These are phyloP conservation scores for Atta cephalotes DNA, from an alignment of 1,140 invertebrate genomes.

Conservation along the genomic window DNA sequence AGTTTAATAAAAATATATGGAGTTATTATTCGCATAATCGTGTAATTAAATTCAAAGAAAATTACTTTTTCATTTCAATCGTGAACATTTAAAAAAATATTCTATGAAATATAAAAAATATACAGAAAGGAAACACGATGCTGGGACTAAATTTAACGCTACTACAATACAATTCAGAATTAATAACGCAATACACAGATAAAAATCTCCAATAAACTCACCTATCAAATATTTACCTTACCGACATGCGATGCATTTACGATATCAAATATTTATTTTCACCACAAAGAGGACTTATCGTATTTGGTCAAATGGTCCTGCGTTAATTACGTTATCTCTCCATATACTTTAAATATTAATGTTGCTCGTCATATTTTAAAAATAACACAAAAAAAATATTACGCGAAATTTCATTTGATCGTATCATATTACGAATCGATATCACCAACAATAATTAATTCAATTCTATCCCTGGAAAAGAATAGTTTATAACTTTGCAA, in stretches of 20 bases:
- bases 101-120: not conserved
- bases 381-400: not conserved
- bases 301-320: constrained; percentile 18
- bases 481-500: not conserved
- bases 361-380: not conserved
- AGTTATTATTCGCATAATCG: not conserved
- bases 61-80: not conserved
- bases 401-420: not conserved
- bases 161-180: no score
- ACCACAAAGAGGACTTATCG: not conserved
- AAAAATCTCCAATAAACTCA: no score
- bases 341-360: not conserved
- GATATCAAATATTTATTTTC: no score
- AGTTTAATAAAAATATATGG: not conserved
- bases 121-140: not conserved
- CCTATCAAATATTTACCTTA: no score
- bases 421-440: not conserved
- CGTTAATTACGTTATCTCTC: constrained; percentile 10
- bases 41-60: not conserved
- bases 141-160: no score
- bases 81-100: not conserved
- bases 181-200: no score
- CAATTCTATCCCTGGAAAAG: not conserved
- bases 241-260: no score
- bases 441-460: not conserved